phyloP scores from a whole-genome alignment of 1,140 invertebrate genomes.

The Scaptomyza pallida region DNA sequence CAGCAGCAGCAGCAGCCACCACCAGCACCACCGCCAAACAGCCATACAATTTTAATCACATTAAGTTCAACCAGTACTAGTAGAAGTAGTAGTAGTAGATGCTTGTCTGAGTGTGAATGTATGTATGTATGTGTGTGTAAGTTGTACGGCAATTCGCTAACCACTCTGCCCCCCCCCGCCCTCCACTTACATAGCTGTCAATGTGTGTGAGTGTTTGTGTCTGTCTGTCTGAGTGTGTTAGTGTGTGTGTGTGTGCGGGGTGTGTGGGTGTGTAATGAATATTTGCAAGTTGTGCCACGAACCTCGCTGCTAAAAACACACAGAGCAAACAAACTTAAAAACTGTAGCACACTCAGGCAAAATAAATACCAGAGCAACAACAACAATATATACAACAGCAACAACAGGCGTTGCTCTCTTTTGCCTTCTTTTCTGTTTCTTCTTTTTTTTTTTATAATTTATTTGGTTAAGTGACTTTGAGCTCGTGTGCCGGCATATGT shows the following conservation, averaged over 20 bases:
- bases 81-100: slow-evolving; percentile 21
- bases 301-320: slow-evolving; percentile 53
- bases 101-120: slow-evolving; percentile 2
- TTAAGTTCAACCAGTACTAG: slow-evolving; percentile 63
- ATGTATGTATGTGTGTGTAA: slow-evolving; percentile 18
- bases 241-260: slow-evolving; percentile 40
- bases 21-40: slow-evolving; percentile 46
- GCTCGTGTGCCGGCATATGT: slow-evolving; percentile 34
- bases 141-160: slow-evolving; percentile 12
- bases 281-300: slow-evolving; percentile 79
- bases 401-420: slow-evolving; percentile 9
- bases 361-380: slow-evolving; percentile 75
- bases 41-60: slow-evolving; percentile 81
- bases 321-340: slow-evolving; percentile 80
- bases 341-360: slow-evolving; percentile 80
- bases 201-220: slow-evolving; percentile 16
- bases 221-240: slow-evolving; percentile 9
- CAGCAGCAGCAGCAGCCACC: slow-evolving; percentile 17
- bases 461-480: slow-evolving; percentile 80
- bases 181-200: neutral
- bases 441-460: slow-evolving; percentile 56
- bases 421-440: slow-evolving; percentile 10
- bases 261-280: slow-evolving; percentile 73
- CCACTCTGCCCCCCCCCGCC: neutral
- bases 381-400: slow-evolving; percentile 5